phyloP scores from a whole-genome alignment of 1,140 invertebrate species.

The Anastrepha ludens region DNA sequence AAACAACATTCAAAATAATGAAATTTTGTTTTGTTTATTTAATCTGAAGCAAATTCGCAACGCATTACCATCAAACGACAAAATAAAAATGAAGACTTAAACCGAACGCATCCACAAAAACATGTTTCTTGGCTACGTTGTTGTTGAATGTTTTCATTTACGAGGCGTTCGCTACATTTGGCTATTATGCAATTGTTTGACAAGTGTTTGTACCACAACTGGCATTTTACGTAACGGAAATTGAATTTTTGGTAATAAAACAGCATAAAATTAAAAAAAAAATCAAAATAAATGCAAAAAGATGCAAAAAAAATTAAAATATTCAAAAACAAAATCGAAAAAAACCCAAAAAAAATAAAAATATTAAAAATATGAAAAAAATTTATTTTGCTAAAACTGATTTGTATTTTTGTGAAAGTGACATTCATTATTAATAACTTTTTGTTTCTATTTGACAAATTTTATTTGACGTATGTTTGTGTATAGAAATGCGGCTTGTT shows the following conservation, averaged over 20 bases:
- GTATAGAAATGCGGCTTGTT: too few relatives aligned
- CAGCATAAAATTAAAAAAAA: not conserved
- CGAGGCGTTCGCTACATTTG: slow-evolving; percentile 6
- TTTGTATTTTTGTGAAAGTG: too few relatives aligned
- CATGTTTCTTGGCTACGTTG: slow-evolving; percentile 9
- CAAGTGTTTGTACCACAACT: slow-evolving; percentile 26
- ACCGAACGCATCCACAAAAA: not conserved
- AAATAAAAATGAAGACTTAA: not conserved
- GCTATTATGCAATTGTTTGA: slow-evolving; percentile 42
- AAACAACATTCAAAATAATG: too few relatives aligned
- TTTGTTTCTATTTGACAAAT: too few relatives aligned
- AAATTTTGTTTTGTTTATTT: not conserved
- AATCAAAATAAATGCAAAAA: not conserved
- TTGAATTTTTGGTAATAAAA: not conserved
- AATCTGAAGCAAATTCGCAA: not conserved
- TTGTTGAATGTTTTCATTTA: slow-evolving; percentile 3
- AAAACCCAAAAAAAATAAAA: too few relatives aligned
- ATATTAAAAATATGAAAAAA: too few relatives aligned
- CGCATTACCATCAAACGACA: not conserved
- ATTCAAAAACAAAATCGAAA: not conserved
- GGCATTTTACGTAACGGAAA: slow-evolving; percentile 19
- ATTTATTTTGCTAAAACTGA: too few relatives aligned
- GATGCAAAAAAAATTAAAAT: not conserved
- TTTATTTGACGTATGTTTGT: too few relatives aligned
- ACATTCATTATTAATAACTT: too few relatives aligned